phyloP scores from a whole-genome alignment of 2,797 vertebrate species.

The Uromys caudimaculatus region DNA sequence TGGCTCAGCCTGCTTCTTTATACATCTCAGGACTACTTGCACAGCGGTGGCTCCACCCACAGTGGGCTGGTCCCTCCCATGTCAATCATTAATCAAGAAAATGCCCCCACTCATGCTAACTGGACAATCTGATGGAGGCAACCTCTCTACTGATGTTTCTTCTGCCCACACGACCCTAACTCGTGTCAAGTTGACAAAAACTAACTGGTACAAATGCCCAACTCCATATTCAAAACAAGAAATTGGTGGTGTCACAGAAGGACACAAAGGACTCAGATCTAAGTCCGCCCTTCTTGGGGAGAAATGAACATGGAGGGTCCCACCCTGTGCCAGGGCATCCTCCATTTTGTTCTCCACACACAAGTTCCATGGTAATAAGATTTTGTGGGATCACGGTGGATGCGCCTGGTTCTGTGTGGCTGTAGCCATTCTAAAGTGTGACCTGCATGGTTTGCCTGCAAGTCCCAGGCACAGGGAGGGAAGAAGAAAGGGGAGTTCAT shows the following conservation, averaged over 20 bases:
- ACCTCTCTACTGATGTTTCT: background rate
- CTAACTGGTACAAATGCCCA: background rate
- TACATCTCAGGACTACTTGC: background rate
- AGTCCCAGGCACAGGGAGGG: background rate
- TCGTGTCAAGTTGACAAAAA: background rate
- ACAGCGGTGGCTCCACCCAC: background rate
- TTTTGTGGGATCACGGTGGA: rapidly evolving
- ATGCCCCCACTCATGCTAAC: background rate
- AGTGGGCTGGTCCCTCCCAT: background rate
- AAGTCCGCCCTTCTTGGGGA: too few species aligned
- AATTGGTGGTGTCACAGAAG: background rate
- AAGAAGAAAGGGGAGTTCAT: background rate
- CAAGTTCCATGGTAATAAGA: too few species aligned
- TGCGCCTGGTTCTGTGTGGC: background rate
- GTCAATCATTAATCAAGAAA: background rate
- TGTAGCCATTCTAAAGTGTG: background rate
- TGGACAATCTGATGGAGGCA: background rate
- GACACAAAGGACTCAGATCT: background rate
- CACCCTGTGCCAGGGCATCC: rapidly evolving
- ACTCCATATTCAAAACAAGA: background rate
- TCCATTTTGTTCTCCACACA: background rate
- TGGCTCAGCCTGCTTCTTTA: background rate
- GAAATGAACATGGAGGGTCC: rapidly evolving
- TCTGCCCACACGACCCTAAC: background rate
- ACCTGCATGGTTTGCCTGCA: background rate